Conservation (phyloP, 1,140 invertebrate genomes). For the Euwallacea fornicatus region DNA sequence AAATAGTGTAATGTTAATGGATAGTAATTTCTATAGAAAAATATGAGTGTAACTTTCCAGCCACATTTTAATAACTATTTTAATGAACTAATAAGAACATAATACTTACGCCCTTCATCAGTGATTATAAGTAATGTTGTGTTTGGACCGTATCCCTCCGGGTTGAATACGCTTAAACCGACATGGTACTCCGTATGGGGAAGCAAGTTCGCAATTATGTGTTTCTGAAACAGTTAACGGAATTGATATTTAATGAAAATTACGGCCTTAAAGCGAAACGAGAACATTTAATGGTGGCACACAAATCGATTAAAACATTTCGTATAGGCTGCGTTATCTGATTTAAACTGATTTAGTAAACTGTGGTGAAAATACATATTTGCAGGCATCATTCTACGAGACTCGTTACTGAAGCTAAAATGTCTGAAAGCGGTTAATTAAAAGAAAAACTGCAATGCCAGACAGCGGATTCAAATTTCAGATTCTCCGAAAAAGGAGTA, state of each 20-base stretch:
- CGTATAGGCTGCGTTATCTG: background rate
- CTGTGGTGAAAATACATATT: background rate
- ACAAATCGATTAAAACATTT: constrained; percentile 1
- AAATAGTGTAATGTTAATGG: constrained; percentile 1
- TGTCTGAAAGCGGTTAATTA: constrained; percentile 1
- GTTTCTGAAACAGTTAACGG: constrained; percentile 59
- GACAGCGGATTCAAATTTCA: constrained; percentile 15
- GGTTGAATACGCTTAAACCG: constrained; percentile 76
- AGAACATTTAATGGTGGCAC: background rate
- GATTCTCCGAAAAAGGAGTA: constrained; percentile 11
- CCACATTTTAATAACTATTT: background rate
- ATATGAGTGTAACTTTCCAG: no score
- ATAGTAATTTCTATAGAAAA: background rate
- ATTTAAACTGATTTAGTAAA: background rate
- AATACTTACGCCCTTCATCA: constrained; percentile 75
- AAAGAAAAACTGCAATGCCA: background rate
- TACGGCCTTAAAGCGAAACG: constrained; percentile 5
- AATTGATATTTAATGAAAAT: constrained; percentile 29
- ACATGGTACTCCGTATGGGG: constrained; percentile 77
- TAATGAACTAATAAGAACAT: background rate
- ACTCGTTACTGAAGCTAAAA: no score
- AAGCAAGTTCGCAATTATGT: constrained; percentile 69
- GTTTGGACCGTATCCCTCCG: constrained; percentile 70
- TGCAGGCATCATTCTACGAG: no score
- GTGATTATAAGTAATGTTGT: constrained; percentile 75